Percentiles rank a stretch among this genome's conserved stretches.
phyloP scores from a whole-genome alignment of 2,797 vertebrate species.

The Eulemur rubriventer region DNA sequence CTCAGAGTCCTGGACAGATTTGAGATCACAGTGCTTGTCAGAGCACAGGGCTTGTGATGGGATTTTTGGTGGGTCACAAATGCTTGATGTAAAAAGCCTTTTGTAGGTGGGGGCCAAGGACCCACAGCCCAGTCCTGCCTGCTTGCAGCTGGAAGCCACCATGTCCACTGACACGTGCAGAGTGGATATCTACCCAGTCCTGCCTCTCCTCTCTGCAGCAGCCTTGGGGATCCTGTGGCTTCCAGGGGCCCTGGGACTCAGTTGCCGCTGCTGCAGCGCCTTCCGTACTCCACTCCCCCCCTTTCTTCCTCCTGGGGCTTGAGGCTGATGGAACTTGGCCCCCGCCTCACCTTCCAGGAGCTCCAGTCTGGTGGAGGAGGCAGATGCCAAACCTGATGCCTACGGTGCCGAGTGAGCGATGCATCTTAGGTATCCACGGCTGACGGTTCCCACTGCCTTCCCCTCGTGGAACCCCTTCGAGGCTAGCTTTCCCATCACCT shows the following conservation, averaged over 20 bases:
- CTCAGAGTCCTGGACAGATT: neutral
- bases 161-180: accelerated
- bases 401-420: accelerated
- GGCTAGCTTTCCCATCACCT: neutral
- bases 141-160: neutral
- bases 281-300: too few species aligned
- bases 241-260: neutral
- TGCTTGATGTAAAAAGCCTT: neutral
- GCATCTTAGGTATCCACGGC: neutral
- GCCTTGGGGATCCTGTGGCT: neutral
- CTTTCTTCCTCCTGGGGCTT: neutral
- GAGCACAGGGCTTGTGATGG: neutral
- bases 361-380: neutral
- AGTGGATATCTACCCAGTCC: neutral
- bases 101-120: neutral
- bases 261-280: accelerated
- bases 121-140: accelerated
- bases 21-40: too few species aligned
- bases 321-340: neutral
- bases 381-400: neutral
- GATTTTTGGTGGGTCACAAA: neutral
- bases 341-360: neutral
- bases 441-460: neutral
- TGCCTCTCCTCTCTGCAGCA: accelerated
- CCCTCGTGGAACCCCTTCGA: neutral